Percentiles rank a stretch among this genome's conserved stretches.
Conservation (phyloP, 2,797 vertebrate genomes). For the Amblyopsis hoosieri region DNA sequence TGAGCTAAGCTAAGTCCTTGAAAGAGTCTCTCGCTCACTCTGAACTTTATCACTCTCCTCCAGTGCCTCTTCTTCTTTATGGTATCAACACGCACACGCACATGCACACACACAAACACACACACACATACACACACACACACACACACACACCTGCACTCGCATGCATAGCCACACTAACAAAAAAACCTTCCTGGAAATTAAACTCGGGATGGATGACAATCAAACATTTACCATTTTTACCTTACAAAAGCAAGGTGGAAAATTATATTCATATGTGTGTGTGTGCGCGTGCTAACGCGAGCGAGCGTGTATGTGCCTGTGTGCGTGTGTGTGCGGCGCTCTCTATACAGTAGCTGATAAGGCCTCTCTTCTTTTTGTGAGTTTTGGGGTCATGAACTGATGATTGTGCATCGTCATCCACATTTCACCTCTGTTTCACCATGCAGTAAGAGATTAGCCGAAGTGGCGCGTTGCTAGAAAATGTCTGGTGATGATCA, state of each 20-base stretch:
- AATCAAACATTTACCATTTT: slow-evolving; percentile 13
- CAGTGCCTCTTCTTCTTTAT: slow-evolving; percentile 5
- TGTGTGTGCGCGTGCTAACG: not conserved
- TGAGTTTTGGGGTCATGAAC: not conserved
- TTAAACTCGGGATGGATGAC: slow-evolving; percentile 46
- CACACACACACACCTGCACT: slow-evolving; percentile 2
- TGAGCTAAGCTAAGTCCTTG: slow-evolving; percentile 67
- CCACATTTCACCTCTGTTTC: not conserved
- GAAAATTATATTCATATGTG: slow-evolving; percentile 25
- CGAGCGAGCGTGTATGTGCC: slow-evolving; percentile 2
- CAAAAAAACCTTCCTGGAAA: slow-evolving; percentile 24
- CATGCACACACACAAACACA: slow-evolving; percentile 9
- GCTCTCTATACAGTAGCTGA: not conserved
- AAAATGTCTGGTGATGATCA: no score
- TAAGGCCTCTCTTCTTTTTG: not conserved
- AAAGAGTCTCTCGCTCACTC: slow-evolving; percentile 11
- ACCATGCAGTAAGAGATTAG: slow-evolving; percentile 3
- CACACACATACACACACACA: slow-evolving; percentile 12
- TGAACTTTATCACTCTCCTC: slow-evolving; percentile 4
- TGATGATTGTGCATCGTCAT: not conserved
- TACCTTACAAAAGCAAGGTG: slow-evolving; percentile 35
- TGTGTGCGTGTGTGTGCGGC: not conserved
- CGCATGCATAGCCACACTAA: slow-evolving; percentile 1
- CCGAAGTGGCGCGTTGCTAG: no score
- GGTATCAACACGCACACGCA: slow-evolving; percentile 5